These are phyloP conservation scores for Phallusia fumigata DNA, from an alignment of 23 tunicate species.

Conservation along the genomic window DNA sequence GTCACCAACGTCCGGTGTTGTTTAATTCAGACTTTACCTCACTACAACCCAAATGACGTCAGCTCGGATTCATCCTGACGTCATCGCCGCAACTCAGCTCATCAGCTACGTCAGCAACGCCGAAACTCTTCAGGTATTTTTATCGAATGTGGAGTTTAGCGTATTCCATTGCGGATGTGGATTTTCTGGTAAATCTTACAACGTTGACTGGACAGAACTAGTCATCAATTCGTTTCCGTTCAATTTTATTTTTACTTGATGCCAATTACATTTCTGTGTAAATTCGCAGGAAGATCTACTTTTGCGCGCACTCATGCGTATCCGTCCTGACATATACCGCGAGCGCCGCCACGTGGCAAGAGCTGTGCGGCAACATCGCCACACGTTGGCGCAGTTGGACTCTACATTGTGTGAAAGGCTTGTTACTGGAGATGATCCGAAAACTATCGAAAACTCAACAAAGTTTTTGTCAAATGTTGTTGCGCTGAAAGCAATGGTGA, in stretches of 20 bases:
- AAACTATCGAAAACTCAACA: conserved; percentile 75
- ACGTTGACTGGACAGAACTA: too few relatives aligned
- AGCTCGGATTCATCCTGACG: conserved; percentile 61
- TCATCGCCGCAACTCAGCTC: conserved; percentile 76
- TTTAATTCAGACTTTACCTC: conserved; percentile 52
- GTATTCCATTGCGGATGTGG: too few relatives aligned
- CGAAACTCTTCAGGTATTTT: conserved; percentile 78
- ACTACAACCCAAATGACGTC: conserved; percentile 71
- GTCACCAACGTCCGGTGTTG: too few relatives aligned
- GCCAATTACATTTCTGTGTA: too few relatives aligned
- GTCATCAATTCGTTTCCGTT: too few relatives aligned
- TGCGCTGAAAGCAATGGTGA: conserved; percentile 59
- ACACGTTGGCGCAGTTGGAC: conserved; percentile 78
- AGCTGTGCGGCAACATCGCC: conserved; percentile 72
- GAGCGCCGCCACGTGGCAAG: conserved; percentile 75
- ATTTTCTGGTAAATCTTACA: too few relatives aligned
- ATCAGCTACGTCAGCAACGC: conserved; percentile 73
- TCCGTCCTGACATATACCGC: conserved; percentile 70
- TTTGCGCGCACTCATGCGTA: conserved; percentile 49
- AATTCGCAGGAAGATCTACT: conserved; percentile 72
- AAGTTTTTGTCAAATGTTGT: conserved; percentile 74
- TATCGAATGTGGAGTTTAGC: too few relatives aligned
- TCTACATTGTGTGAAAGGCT: conserved; percentile 51
- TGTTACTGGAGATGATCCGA: conserved; percentile 56
- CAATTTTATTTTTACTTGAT: too few relatives aligned